Conservation (phyloP, 2,797 vertebrate species). For the Pipistrellus pipistrellus region DNA sequence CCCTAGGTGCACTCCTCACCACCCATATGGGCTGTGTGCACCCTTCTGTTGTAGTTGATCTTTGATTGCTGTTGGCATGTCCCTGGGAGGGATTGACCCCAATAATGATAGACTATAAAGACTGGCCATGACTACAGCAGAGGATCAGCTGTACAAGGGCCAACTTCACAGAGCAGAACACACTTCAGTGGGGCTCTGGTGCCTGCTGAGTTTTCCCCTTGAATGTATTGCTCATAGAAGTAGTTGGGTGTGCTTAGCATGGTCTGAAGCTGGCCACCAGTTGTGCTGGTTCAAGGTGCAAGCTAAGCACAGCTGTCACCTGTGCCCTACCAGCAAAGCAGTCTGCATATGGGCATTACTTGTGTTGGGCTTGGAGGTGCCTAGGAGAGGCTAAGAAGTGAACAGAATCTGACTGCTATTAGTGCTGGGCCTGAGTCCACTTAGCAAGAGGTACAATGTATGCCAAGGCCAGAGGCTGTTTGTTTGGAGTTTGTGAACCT, state of each 20-base stretch:
- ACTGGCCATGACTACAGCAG: not conserved
- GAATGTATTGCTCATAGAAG: not conserved
- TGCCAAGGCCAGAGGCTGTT: not conserved
- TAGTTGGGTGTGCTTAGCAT: not conserved
- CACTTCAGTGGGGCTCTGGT: not conserved
- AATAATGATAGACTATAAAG: not conserved
- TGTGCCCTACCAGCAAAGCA: not conserved
- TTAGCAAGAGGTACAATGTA: not conserved
- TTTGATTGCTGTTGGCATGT: not conserved
- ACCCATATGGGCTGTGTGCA: not conserved
- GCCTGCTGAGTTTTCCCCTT: not conserved
- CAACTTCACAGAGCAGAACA: not conserved
- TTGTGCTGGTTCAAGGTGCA: not conserved
- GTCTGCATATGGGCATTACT: not conserved
- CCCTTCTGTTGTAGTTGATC: not conserved
- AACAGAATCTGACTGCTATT: not conserved
- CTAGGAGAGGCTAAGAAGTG: not conserved
- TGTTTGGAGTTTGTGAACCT: not conserved
- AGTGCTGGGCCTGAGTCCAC: not conserved
- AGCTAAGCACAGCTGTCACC: not conserved
- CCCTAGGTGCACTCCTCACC: not conserved
- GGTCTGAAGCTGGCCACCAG: not conserved
- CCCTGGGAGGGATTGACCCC: not conserved
- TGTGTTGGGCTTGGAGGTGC: not conserved
- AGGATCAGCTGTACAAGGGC: not conserved